Evolutionary conservation across 1,140 invertebrate species (phyloP).

Genomic region (Drosophila oshimai): DNA sequence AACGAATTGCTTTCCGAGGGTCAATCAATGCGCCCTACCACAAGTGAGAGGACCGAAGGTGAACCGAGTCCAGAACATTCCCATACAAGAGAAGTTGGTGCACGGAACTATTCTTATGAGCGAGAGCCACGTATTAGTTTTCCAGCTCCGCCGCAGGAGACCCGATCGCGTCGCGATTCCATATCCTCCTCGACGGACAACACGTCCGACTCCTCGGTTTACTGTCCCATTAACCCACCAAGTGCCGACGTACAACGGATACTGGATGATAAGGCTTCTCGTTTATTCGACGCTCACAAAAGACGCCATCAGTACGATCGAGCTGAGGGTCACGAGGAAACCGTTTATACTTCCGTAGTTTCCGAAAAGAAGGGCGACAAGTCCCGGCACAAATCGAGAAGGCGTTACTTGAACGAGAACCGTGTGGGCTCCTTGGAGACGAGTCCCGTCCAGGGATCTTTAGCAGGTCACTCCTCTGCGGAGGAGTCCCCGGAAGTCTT

Average conservation of each 20-base stretch:
- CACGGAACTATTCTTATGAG: slow-evolving; percentile 73
- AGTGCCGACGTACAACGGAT: slow-evolving; percentile 76
- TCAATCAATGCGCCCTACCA: slow-evolving; percentile 65
- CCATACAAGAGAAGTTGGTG: slow-evolving; percentile 55
- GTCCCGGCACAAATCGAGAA: slow-evolving; percentile 60
- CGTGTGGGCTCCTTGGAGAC: slow-evolving; percentile 79
- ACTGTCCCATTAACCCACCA: slow-evolving; percentile 78
- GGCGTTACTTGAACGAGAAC: slow-evolving; percentile 78
- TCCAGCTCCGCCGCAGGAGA: slow-evolving; percentile 48
- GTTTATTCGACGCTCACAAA: slow-evolving; percentile 70
- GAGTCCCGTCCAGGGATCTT: slow-evolving; percentile 59
- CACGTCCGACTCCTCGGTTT: slow-evolving; percentile 81
- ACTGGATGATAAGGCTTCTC: slow-evolving; percentile 71
- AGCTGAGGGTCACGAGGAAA: slow-evolving; percentile 69
- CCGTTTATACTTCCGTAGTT: slow-evolving; percentile 74
- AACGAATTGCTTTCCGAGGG: slow-evolving; percentile 74
- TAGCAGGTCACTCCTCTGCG: slow-evolving; percentile 53
- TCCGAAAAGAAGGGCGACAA: slow-evolving; percentile 75
- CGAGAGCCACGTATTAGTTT: slow-evolving; percentile 69
- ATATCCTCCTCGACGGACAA: slow-evolving; percentile 71
- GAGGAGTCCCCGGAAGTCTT: slow-evolving; percentile 56
- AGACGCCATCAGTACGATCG: slow-evolving; percentile 68
- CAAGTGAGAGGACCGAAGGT: slow-evolving; percentile 41
- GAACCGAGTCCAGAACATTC: slow-evolving; percentile 46
- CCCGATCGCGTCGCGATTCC: slow-evolving; percentile 55